Evolutionary conservation across 2,797 vertebrate species (phyloP).

Genomic region (Scolopax rusticola): DNA sequence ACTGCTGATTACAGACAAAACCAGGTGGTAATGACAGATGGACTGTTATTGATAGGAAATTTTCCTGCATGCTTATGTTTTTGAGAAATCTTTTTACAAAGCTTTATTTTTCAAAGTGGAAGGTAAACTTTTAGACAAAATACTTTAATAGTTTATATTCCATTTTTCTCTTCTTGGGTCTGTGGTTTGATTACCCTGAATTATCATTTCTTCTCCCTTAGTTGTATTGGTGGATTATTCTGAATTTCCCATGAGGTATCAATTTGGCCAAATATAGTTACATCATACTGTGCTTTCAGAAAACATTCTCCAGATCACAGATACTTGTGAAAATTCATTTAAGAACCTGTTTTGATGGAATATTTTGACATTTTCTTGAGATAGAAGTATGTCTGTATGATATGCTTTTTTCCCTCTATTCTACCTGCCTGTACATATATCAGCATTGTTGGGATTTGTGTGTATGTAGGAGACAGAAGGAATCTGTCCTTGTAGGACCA

Average conservation of each 20-base stretch:
- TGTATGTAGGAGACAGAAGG: not conserved
- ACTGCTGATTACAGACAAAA: not conserved
- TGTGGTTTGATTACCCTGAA: not conserved
- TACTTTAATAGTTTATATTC: not conserved
- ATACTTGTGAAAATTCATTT: not conserved
- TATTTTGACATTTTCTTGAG: not conserved
- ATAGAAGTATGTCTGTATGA: not conserved
- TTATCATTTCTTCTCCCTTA: not conserved
- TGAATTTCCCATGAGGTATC: rapidly evolving
- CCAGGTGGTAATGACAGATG: not conserved
- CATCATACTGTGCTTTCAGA: not conserved
- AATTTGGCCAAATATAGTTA: not conserved
- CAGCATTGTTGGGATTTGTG: rapidly evolving
- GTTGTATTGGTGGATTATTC: not conserved
- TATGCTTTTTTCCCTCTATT: not conserved
- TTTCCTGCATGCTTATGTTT: not conserved
- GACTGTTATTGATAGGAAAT: not conserved
- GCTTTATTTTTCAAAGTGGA: not conserved
- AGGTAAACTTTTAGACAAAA: not conserved
- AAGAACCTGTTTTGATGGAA: not conserved
- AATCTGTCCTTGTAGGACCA: not conserved
- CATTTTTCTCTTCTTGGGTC: not conserved
- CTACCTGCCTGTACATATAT: not conserved
- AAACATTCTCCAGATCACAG: not conserved
- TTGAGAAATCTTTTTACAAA: not conserved